Evolutionary conservation across 2,888 invertebrate genomes (phyloP).

Genomic region (Tetrapedia diversipes): DNA sequence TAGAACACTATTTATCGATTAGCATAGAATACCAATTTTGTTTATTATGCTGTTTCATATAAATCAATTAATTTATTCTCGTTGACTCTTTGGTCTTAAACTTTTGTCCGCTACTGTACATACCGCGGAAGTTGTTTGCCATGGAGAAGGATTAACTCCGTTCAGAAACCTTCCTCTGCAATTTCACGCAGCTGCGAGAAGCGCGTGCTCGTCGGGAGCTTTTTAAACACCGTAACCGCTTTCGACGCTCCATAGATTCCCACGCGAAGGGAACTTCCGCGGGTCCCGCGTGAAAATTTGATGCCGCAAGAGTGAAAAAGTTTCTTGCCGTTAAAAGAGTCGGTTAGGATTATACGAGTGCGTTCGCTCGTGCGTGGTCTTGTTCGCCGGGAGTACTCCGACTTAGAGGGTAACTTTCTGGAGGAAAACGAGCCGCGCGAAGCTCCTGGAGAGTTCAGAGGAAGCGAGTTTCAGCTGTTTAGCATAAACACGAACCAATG

Average conservation of each 20-base stretch:
- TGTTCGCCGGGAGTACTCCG: not conserved
- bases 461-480: not conserved
- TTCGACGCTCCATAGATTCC: not conserved
- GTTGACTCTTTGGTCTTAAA: too few relatives aligned
- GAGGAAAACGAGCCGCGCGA: too few relatives aligned
- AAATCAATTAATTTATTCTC: too few relatives aligned
- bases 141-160: too few relatives aligned
- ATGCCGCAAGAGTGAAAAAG: not conserved
- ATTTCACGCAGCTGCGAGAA: too few relatives aligned
- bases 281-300: not conserved
- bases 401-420: not conserved
- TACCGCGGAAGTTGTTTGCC: too few relatives aligned
- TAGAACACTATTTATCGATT: too few relatives aligned
- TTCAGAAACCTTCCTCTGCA: too few relatives aligned
- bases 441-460: not conserved
- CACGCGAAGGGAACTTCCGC: not conserved
- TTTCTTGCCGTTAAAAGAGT: not conserved
- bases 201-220: too few relatives aligned
- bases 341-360: not conserved
- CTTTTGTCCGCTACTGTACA: too few relatives aligned
- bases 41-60: too few relatives aligned
- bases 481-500: not conserved
- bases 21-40: too few relatives aligned
- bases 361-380: constrained; percentile 1
- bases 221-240: not conserved